Evolutionary conservation across 2,888 invertebrate species (phyloP), one percentile per base, ranked within the genome.

Genomic region (Nemurella pictetii): DNA sequence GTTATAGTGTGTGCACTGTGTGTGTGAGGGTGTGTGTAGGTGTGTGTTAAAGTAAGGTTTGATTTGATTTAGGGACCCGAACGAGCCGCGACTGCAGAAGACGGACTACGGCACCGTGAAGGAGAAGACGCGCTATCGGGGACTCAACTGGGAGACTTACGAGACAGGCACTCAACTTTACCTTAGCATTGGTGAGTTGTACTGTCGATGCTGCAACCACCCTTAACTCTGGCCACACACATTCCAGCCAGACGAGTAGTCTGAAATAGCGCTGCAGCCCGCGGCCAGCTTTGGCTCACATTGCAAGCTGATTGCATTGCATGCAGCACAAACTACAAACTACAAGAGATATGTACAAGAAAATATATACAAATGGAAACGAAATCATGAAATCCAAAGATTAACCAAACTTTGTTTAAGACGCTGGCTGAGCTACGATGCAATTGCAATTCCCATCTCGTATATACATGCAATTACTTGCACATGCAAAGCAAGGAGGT

Each of bases 131-230:
- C 88, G 94, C 80, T 94, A 94, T 88, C 91, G 92, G 80, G 92
- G 92, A 28, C 91, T 93, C 83, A 91, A 91, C 2, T 97, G 97
- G 96, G 96, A 96, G 82, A 92, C 94, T 85, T 97, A 96, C 89
- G 95, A 96, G 89, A 93, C 94, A 82, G 94, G 94, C 84, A 94
- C 94, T 27, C 95, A 96, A 89, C 95, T 94, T 89, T 96, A 96
- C 90, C 92, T 97, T 85, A 95, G 94, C 90, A 94, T 96, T 89
- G 94, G 95, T 95, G 89, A 92, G 92, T 89, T 7, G 83, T 32
- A 72, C 73, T 7, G 9, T 9, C 32, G 3, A 3, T 55, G 15
- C 20, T 35, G 35, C 55, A 12, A 12, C 55, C 55, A 55, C 9
- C 55, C 55, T 2, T 2, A 55, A 55, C 55, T 20, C 3, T 3